Base-by-base conservation (phyloP, 2,797 vertebrate species). In the Cynopterus sphinx region DNA sequence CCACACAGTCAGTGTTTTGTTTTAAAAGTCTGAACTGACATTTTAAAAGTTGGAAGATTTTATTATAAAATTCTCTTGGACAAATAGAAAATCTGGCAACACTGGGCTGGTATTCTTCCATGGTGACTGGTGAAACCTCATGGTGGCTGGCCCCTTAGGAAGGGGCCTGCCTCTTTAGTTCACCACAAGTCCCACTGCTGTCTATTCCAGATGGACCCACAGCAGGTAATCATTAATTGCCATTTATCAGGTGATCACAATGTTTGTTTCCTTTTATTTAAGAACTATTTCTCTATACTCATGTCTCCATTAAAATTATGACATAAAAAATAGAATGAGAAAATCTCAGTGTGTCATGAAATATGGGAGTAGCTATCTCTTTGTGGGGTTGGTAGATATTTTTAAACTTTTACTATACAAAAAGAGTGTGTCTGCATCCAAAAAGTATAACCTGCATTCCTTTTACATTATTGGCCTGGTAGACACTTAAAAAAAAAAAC, bases 251-350 rank as follows among this genome's bases (percentile, higher is more conserved):
- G 43, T 53, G 39, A 70, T 78, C 65, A 41, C 36, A 79, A 12
- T 31, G 43, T 39, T 33, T 0, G 24, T 83, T 90, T 51, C 39
- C 31, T 83, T 51, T 78, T 82, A 39, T 19, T 87, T 74, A 84
- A 78, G n/a, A 89, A 85, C n/a, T 41, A 65, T 41, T 93, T 94
- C 26, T 59, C 26, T 77, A 11, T 49, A 19, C 9, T 65, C 11
- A 53, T 5, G 3, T 68, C n/a, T 89, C 63, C 87, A 53, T 61
- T 39, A 82, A 88, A 93, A 93, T 78, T 88, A 83, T 49, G 57
- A 89, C 87, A 74, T 88, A 26, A 75, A 96, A 82, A 83, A 13
- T 33, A 89, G 49, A 68, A 78, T 31, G 46, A 91, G 43, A 49
- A 93, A 61, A 61, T 33, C 12, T 81, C 33, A 6, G 19, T 39